Conservation (phyloP, 2,888 invertebrate genomes). For the Hirtodrosophila confusa region DNA sequence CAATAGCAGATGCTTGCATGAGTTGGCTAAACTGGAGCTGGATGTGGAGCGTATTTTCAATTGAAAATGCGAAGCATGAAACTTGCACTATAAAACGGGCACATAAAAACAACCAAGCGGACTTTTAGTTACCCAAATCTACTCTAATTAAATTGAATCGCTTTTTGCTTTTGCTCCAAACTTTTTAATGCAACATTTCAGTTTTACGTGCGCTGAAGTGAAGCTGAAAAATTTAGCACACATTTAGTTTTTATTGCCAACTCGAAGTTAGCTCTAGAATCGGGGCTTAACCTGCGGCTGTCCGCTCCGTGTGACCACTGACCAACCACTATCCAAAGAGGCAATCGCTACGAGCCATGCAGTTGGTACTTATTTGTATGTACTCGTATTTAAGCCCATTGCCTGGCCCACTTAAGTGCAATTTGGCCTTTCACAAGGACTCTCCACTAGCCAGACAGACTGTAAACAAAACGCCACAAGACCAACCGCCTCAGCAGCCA, state of each 20-base stretch:
- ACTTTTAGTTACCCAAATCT: slow-evolving; percentile 59
- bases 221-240: slow-evolving; percentile 61
- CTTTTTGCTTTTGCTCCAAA: slow-evolving; percentile 54
- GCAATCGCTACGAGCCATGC: slow-evolving; percentile 16
- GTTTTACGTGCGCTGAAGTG: slow-evolving; percentile 58
- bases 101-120: slow-evolving; percentile 46
- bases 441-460: slow-evolving; percentile 20
- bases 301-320: neutral
- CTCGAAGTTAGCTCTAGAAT: slow-evolving; percentile 38
- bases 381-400: slow-evolving; percentile 50
- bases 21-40: slow-evolving; percentile 25
- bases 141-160: slow-evolving; percentile 74
- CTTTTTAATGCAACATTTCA: slow-evolving; percentile 72
- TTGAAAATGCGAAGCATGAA: slow-evolving; percentile 55
- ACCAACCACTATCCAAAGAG: slow-evolving; percentile 8
- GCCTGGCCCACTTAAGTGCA: slow-evolving; percentile 63
- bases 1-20: slow-evolving; percentile 48
- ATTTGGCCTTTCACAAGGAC: slow-evolving; percentile 32
- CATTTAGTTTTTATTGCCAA: slow-evolving; percentile 63
- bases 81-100: slow-evolving; percentile 59
- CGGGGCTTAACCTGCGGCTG: slow-evolving; percentile 9
- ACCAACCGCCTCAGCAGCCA: slow-evolving; percentile 18
- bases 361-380: slow-evolving; percentile 46
- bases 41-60: slow-evolving; percentile 22
- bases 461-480: slow-evolving; percentile 44